Conservation (phyloP, 2,797 vertebrate genomes). For the Cossypha polioptera region DNA sequence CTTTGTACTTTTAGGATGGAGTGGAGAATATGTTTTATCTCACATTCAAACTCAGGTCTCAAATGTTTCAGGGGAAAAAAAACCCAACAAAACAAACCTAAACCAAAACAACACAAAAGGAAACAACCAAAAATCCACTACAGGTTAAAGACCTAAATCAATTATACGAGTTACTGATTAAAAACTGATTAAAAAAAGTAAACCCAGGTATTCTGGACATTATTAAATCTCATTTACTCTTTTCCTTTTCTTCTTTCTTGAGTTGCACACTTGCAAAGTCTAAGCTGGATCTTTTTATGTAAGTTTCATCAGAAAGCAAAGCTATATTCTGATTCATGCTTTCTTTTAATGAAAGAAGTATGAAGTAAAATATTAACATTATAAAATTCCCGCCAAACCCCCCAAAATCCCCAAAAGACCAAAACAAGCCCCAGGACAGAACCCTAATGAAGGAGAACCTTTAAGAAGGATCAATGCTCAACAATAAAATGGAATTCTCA, state of each 20-base stretch:
- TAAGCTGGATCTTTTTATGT: not conserved
- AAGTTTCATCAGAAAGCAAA: not conserved
- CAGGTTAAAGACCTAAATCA: not conserved
- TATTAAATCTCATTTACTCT: not conserved
- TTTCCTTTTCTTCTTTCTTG: not conserved
- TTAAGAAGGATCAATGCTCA: not conserved
- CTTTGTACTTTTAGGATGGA: not conserved
- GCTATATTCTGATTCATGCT: not conserved
- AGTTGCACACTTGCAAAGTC: not conserved
- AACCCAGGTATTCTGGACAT: not conserved
- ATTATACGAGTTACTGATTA: not conserved
- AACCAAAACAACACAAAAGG: not conserved
- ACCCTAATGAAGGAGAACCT: not conserved
- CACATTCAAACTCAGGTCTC: not conserved
- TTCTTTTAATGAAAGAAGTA: not conserved
- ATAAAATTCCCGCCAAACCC: rapidly evolving
- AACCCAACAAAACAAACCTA: not conserved
- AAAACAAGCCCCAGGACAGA: not conserved
- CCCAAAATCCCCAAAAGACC: rapidly evolving
- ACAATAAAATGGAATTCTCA: not conserved
- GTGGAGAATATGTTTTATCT: not conserved
- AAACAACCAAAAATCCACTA: not conserved
- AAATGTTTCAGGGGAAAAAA: not conserved
- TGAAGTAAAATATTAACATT: not conserved
- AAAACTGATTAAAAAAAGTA: not conserved